Evolutionary conservation across 2,113 vertebrate species (phyloP).

Genomic region (Crotalus horridus): DNA sequence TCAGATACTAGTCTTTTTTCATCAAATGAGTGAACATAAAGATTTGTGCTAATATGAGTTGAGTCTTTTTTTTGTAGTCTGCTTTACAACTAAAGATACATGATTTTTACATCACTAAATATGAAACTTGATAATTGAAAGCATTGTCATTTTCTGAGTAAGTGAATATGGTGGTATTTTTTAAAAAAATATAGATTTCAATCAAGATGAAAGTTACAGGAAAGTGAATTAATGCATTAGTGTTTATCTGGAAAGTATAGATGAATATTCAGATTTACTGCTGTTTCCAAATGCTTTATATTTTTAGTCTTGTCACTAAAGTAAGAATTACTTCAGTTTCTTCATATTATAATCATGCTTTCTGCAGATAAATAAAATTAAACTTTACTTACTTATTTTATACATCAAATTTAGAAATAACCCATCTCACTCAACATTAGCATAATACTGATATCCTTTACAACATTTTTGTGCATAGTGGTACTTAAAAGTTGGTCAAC

Average conservation of each 20-base stretch:
- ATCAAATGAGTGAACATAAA: not conserved
- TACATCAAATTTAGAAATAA: not conserved
- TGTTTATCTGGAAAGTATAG: not conserved
- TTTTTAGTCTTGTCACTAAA: not conserved
- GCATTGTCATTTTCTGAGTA: not conserved
- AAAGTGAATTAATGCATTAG: not conserved
- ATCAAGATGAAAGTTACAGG: not conserved
- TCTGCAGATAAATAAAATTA: not conserved
- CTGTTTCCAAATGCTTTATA: slow-evolving; percentile 4
- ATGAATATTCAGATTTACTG: slow-evolving; percentile 7
- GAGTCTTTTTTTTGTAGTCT: not conserved
- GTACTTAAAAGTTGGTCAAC: not conserved
- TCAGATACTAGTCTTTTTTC: not conserved
- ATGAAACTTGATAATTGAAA: not conserved
- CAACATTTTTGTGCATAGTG: not conserved
- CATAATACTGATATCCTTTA: not conserved
- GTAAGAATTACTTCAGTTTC: not conserved
- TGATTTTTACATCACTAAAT: not conserved
- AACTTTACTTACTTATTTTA: not conserved
- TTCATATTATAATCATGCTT: not conserved
- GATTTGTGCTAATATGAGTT: not conserved
- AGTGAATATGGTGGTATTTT: not conserved
- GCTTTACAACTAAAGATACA: not conserved
- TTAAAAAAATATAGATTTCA: not conserved
- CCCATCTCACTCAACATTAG: not conserved